Evolutionary conservation across 2,113 vertebrate species (phyloP).

Genomic region (Urocynchramus pylzowi): DNA sequence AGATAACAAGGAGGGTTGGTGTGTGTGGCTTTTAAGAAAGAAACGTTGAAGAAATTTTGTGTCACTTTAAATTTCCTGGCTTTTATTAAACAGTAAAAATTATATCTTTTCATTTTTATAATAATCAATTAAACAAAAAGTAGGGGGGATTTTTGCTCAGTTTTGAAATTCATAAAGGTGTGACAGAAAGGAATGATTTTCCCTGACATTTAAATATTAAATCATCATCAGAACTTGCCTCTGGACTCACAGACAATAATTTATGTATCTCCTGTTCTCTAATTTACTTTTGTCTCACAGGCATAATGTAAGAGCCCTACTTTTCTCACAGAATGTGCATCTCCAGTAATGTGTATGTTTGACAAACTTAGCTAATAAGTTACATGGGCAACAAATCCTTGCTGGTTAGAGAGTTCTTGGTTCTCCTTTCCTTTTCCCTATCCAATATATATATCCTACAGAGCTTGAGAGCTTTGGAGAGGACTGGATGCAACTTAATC

Average conservation of each 20-base stretch:
- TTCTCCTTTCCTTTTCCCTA: not conserved
- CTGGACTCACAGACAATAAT: not conserved
- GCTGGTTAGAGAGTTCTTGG: not conserved
- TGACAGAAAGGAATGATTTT: not conserved
- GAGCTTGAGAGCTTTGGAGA: not conserved
- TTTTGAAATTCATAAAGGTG: not conserved
- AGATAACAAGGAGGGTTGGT: not conserved
- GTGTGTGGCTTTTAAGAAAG: not conserved
- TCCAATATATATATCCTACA: not conserved
- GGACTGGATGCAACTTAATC: not conserved
- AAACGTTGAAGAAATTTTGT: not conserved
- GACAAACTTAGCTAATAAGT: not conserved
- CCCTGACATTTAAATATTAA: not conserved
- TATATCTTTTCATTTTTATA: not conserved
- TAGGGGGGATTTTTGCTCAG: rapidly evolving
- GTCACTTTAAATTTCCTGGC: not conserved
- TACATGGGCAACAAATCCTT: not conserved
- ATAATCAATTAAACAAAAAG: not conserved
- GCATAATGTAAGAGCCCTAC: not conserved
- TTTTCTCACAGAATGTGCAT: not conserved
- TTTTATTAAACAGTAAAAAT: not conserved
- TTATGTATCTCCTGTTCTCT: not conserved
- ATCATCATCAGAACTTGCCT: not conserved
- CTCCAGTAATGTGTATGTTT: not conserved
- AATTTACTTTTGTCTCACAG: not conserved